Evolutionary conservation across 1,140 invertebrate genomes (phyloP).

Genomic region (silkworm (Bombyx mori)): ASM3026992v2 NC_085112.1:7095001-7095500

Average conservation of each 20-base stretch:
- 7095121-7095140: constrained; percentile 23
- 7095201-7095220: constrained; percentile 39
- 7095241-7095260: constrained; percentile 11
- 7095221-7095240: constrained; percentile 35
- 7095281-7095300: constrained; percentile 70
- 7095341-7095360: constrained; percentile 55
- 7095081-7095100: constrained; percentile 73
- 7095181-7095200: constrained; percentile 48
- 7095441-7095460: constrained; percentile 69
- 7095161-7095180: constrained; percentile 17
- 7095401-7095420: constrained; percentile 62
- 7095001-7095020: constrained; percentile 59
- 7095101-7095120: constrained; percentile 67
- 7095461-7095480: constrained; percentile 62
- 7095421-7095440: constrained; percentile 70
- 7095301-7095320: constrained; percentile 60
- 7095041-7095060: constrained; percentile 67
- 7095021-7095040: constrained; percentile 68
- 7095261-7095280: constrained; percentile 63
- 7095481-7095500: constrained; percentile 59
- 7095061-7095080: constrained; percentile 68
- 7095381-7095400: constrained; percentile 34
- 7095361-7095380: constrained; percentile 50
- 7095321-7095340: constrained; percentile 60
- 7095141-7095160: constrained; percentile 10